Percentiles rank a stretch among this genome's conserved stretches.
Evolutionary conservation across 2,888 invertebrate species (phyloP).

Genomic region (Xanthia togata): DNA sequence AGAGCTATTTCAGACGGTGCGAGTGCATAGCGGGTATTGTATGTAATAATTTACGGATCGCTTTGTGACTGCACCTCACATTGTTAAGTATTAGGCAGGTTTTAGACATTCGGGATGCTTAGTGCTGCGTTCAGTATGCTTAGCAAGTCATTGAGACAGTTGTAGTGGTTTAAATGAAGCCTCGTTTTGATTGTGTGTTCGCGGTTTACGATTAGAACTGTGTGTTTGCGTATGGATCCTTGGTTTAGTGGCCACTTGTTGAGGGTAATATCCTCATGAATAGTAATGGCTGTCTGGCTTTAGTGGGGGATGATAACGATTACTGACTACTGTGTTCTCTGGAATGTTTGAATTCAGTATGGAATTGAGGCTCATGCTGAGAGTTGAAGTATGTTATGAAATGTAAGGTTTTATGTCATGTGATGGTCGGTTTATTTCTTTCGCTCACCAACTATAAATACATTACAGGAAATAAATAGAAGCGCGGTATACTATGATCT

Average conservation of each 20-base stretch:
- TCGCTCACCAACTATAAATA: not conserved
- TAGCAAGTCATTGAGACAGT: not conserved
- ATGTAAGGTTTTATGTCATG: too few relatives aligned
- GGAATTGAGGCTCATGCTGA: slow-evolving; percentile 3
- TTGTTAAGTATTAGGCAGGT: slow-evolving; percentile 26
- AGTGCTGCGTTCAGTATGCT: not conserved
- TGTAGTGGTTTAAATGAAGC: not conserved
- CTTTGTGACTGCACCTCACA: slow-evolving; percentile 42
- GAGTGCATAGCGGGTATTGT: slow-evolving; percentile 57
- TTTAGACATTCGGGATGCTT: slow-evolving; percentile 18
- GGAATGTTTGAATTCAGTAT: slow-evolving; percentile 25
- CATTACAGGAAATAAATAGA: not conserved
- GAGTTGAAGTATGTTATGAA: not conserved
- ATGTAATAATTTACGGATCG: slow-evolving; percentile 60
- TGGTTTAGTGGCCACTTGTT: slow-evolving; percentile 53
- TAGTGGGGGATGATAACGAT: slow-evolving; percentile 37
- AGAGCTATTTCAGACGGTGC: slow-evolving; percentile 48
- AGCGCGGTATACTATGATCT: not conserved
- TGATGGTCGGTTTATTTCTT: not conserved
- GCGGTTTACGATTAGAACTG: slow-evolving; percentile 35
- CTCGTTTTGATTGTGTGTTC: slow-evolving; percentile 8
- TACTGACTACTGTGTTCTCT: slow-evolving; percentile 15
- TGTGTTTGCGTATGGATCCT: slow-evolving; percentile 26
- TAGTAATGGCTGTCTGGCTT: slow-evolving; percentile 34
- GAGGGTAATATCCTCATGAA: slow-evolving; percentile 49